Base-by-base conservation (phyloP, 2,797 vertebrate genomes). In the Pseudopleuronectes americanus region DNA sequence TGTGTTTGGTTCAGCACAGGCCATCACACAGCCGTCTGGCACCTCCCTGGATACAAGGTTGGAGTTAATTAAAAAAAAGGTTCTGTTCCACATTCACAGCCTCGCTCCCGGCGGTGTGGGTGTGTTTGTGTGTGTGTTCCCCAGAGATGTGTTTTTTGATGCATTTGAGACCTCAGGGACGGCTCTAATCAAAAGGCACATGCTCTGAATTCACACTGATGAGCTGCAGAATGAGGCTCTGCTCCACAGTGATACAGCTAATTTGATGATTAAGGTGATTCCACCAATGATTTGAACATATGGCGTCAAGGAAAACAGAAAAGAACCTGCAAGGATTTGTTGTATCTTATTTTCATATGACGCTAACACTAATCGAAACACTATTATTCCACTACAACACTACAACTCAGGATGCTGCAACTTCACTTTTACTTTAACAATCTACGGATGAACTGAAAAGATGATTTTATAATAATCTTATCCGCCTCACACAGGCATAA, bases 61-160 rank as follows among this genome's bases (percentile, higher is more conserved):
- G 49, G 55, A 79, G 78, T 88, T 87, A 86, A 92, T 88, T 89
- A 84, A 83, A 76, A 83, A 83, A 83, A 71, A 61, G 68, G 45
- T 84, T 87, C 78, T 81, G 77, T 84, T 86, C 60, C 69, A 76
- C 62, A 77, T 75, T 61, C 65, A 57, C 71, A 71, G 16, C 67
- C 65, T 80, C 57, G 58, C 63, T 69, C 23, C 58, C 64, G 64
- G 52, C 21, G 60, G 83, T 66, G 64, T 79, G 55, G 21, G 60
- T 52, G 63, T 68, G 65, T 53, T 47, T 19, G 74, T 71, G 69
- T 83, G 0, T 1, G 47, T 68, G 83, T 19, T 45, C 14, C 14
- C 43, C 4, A 45, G 43, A 45, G 57, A 74, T 48, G 57, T 75
- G 72, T 80, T 86, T 72, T 71, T 67, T 76, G 81, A 81, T 83